Percentiles rank a stretch among this genome's conserved stretches.
Evolutionary conservation across 2,888 invertebrate genomes (phyloP).

Genomic region (Volucella inanis): DNA sequence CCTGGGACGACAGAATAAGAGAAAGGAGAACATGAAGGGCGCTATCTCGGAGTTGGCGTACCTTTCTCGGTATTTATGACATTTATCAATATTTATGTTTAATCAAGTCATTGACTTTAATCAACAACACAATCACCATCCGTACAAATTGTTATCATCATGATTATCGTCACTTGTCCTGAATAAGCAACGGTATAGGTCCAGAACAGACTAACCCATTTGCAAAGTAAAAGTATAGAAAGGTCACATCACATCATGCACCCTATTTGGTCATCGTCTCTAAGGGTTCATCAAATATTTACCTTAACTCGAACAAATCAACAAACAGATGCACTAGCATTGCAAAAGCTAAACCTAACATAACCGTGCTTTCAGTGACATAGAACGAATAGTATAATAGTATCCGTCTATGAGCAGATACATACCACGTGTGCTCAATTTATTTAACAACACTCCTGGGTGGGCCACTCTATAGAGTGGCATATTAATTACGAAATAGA

Average conservation of each 20-base stretch:
- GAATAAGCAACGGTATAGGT: neutral
- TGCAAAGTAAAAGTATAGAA: neutral
- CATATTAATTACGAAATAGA: conserved; percentile 71
- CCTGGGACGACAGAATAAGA: too few species aligned
- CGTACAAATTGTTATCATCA: conserved; percentile 42
- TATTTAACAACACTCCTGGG: conserved; percentile 6
- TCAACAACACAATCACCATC: conserved; percentile 70
- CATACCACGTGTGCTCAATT: neutral
- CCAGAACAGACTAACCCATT: neutral
- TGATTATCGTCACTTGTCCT: conserved; percentile 65
- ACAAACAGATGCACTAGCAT: conserved; percentile 54
- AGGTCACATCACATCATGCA: conserved; percentile 13
- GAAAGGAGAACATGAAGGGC: too few species aligned
- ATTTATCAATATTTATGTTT: conserved; percentile 74
- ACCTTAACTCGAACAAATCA: conserved; percentile 64
- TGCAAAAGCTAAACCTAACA: conserved; percentile 36
- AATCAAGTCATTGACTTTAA: conserved; percentile 65
- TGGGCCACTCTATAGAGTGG: conserved; percentile 21
- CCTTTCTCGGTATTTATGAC: conserved; percentile 66
- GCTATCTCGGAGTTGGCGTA: too few species aligned
- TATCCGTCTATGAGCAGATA: too few species aligned
- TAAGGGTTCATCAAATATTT: conserved; percentile 71
- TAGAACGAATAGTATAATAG: too few species aligned
- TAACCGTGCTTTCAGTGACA: too few species aligned
- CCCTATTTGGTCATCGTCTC: conserved; percentile 46